A percentile compares a stretch with the other conserved stretches of the same genome.
phyloP scores from a whole-genome alignment of 2,888 invertebrate genomes.

The Lasius platythorax region DNA sequence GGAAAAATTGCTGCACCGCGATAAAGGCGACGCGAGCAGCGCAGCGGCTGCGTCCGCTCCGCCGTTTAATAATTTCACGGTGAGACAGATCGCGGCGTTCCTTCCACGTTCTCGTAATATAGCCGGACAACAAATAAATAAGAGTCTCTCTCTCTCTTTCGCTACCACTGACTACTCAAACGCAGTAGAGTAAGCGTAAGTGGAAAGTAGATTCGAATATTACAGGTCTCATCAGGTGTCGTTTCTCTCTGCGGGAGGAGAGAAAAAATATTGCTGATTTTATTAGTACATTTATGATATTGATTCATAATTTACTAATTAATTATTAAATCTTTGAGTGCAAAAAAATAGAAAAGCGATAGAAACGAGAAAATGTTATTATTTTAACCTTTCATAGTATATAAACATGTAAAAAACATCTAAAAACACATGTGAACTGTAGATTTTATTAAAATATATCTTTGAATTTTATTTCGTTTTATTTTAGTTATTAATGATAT shows the following conservation, averaged over 20 bases:
- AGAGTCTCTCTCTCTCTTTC: not conserved
- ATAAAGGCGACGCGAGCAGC: constrained; percentile 30
- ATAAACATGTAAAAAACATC: not conserved
- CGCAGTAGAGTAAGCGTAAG: not conserved
- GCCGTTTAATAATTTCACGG: constrained; percentile 52
- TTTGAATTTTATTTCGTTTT: not conserved
- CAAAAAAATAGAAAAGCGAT: not conserved
- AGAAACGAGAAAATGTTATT: not conserved
- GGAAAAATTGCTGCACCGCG: constrained; percentile 50
- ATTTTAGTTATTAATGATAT: not conserved
- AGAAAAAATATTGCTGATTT: not conserved
- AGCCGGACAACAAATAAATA: constrained; percentile 29
- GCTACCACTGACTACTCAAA: no score
- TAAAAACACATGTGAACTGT: not conserved
- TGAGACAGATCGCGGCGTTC: constrained; percentile 41
- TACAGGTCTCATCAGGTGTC: not conserved
- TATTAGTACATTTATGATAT: not conserved
- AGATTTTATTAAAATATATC: not conserved
- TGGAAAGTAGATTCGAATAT: not conserved
- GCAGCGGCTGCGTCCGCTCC: not conserved
- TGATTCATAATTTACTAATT: not conserved
- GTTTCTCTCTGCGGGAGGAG: not conserved
- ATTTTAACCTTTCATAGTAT: no score
- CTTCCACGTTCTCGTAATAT: constrained; percentile 18
- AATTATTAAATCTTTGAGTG: not conserved